Percentiles rank a stretch among this genome's conserved stretches.
phyloP scores from a whole-genome alignment of 2,888 invertebrate genomes.

The Drosophila subsilvestris region DNA sequence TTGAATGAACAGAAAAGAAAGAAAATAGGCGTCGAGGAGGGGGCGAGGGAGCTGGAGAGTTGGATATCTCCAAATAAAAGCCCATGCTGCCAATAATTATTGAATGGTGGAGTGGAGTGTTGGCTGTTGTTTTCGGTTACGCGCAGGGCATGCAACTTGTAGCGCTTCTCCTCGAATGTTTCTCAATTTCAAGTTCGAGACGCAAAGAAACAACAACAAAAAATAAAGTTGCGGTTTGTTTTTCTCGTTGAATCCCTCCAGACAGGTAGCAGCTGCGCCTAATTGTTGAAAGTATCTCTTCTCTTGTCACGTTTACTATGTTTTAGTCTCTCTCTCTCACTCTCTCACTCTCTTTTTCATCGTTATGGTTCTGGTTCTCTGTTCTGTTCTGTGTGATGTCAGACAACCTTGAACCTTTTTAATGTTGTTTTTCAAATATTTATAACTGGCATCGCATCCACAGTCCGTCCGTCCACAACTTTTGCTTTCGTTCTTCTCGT shows the following conservation, averaged over 20 bases:
- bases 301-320: conserved; percentile 69
- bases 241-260: conserved; percentile 2
- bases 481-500: conserved; percentile 68
- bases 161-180: conserved; percentile 55
- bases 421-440: conserved; percentile 57
- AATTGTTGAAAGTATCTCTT: conserved; percentile 72
- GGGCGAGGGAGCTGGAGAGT: not conserved
- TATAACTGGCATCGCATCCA: conserved; percentile 55
- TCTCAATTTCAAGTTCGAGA: conserved; percentile 59
- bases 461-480: conserved; percentile 69
- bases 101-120: conserved; percentile 14
- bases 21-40: not conserved
- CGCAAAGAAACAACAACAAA: conserved; percentile 9
- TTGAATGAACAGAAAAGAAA: conserved; percentile 54
- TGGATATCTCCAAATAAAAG: conserved; percentile 5
- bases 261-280: conserved; percentile 77
- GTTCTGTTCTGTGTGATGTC: conserved; percentile 59
- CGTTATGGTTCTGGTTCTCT: conserved; percentile 2
- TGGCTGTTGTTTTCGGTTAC: not conserved
- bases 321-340: not conserved
- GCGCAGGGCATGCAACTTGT: conserved; percentile 60
- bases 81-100: conserved; percentile 64
- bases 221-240: conserved; percentile 10
- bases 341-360: conserved; percentile 19
- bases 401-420: conserved; percentile 76